phyloP scores from a whole-genome alignment of 2,888 invertebrate species.

The Drosophila meridiana region DNA sequence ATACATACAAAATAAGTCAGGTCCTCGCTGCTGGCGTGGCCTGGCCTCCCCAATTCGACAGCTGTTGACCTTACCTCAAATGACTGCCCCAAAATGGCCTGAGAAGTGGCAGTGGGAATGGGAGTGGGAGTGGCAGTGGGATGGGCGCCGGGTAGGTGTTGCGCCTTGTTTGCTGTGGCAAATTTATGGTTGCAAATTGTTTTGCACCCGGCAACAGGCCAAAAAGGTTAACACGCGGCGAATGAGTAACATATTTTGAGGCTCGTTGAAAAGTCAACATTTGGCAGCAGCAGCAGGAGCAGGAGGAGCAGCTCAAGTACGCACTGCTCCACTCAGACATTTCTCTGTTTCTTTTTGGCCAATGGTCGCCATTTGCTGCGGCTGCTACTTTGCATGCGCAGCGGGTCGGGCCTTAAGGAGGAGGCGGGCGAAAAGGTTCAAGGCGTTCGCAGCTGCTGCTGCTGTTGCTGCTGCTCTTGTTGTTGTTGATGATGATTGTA shows the following conservation, averaged over 20 bases:
- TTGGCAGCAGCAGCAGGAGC: conserved; percentile 25
- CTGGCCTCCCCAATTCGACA: conserved; percentile 54
- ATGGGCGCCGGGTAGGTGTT: not conserved
- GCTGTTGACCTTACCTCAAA: conserved; percentile 77
- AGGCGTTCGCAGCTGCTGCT: conserved; percentile 31
- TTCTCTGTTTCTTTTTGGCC: conserved; percentile 29
- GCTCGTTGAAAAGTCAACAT: conserved; percentile 75
- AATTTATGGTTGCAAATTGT: conserved; percentile 83
- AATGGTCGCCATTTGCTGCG: conserved; percentile 28
- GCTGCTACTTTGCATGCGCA: conserved; percentile 73
- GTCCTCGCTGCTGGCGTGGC: conserved; percentile 18
- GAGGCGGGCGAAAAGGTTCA: conserved; percentile 52
- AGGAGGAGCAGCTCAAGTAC: conserved; percentile 13
- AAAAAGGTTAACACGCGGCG: conserved; percentile 72
- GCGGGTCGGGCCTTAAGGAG: conserved; percentile 12
- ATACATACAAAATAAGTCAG: conserved; percentile 75
- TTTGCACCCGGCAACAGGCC: conserved; percentile 66
- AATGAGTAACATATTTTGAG: conserved; percentile 76
- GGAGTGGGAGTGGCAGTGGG: not conserved
- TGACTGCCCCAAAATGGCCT: conserved; percentile 36
- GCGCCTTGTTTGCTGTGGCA: conserved; percentile 65
- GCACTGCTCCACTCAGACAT: conserved; percentile 4
- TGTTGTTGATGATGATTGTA: conserved; percentile 82
- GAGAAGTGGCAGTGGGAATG: not conserved
- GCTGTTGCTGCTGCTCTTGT: conserved; percentile 33